These are phyloP conservation scores for Mallateleia sp. DNA, from an alignment of 2,888 invertebrate genomes.

Conservation along the genomic window DNA sequence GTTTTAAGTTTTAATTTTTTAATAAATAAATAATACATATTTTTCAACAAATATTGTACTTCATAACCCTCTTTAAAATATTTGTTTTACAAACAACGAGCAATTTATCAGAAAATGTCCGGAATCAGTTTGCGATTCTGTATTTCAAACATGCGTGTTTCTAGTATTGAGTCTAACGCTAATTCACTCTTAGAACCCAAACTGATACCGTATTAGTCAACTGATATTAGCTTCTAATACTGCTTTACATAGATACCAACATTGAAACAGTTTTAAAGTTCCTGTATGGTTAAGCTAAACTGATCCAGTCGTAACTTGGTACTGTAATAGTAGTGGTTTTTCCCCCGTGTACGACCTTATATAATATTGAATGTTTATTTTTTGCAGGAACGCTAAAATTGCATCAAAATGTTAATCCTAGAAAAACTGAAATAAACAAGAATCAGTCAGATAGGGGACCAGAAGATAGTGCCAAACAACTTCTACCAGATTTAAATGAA, in stretches of 20 bases:
- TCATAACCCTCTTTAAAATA: constrained; percentile 18
- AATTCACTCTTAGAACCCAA: constrained; percentile 4
- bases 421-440: constrained; percentile 1
- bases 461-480: constrained; percentile 5
- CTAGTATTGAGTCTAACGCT: constrained; percentile 10
- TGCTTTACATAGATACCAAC: constrained; percentile 7
- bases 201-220: constrained; percentile 6
- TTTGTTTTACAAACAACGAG: background rate
- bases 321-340: too few relatives aligned
- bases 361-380: too few relatives aligned
- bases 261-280: too few relatives aligned
- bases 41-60: background rate
- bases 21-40: background rate
- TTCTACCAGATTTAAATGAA: constrained; percentile 9
- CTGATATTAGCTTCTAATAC: too few relatives aligned
- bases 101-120: constrained; percentile 3
- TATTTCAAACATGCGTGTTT: constrained; percentile 12
- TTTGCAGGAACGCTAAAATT: too few relatives aligned
- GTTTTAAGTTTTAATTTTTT: too few relatives aligned
- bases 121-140: background rate
- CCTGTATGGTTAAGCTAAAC: constrained; percentile 12
- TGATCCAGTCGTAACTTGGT: too few relatives aligned
- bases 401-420: constrained; percentile 7
- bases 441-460: constrained; percentile 9
- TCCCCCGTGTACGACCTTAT: too few relatives aligned